Conservation (phyloP, 2,113 vertebrate genomes). For the Oenanthe oenanthe region DNA sequence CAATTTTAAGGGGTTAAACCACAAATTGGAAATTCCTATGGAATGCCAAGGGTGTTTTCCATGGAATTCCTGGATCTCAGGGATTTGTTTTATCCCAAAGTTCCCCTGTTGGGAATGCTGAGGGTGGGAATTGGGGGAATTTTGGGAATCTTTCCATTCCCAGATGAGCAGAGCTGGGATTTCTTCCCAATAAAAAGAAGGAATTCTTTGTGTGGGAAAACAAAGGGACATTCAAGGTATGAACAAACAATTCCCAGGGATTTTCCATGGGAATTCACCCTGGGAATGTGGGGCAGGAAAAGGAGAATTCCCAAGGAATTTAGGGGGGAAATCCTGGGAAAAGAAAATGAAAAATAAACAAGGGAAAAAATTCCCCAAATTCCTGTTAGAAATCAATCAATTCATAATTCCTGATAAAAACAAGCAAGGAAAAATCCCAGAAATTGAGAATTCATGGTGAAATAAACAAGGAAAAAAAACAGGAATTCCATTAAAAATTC, state of each 20-base stretch:
- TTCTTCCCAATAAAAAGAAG: background rate
- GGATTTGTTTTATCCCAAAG: background rate
- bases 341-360: background rate
- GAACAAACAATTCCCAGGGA: background rate
- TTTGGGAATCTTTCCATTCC: background rate
- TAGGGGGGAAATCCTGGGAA: background rate
- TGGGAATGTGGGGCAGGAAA: background rate
- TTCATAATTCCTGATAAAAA: background rate
- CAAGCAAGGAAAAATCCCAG: background rate
- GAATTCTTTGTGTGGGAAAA: background rate
- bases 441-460: background rate
- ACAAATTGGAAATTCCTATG: background rate
- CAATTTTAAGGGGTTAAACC: rapidly evolving
- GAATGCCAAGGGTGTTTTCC: background rate
- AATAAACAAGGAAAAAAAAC: background rate
- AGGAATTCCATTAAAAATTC: no score
- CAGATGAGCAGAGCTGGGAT: background rate
- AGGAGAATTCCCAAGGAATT: background rate
- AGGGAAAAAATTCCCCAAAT: background rate
- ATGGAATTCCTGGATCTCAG: background rate
- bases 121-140: background rate
- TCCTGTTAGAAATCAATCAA: background rate
- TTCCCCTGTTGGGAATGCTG: background rate
- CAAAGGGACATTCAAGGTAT: background rate
- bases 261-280: background rate